Conservation (phyloP, 2,113 vertebrate species). For the Eupsittula cactorum region DNA sequence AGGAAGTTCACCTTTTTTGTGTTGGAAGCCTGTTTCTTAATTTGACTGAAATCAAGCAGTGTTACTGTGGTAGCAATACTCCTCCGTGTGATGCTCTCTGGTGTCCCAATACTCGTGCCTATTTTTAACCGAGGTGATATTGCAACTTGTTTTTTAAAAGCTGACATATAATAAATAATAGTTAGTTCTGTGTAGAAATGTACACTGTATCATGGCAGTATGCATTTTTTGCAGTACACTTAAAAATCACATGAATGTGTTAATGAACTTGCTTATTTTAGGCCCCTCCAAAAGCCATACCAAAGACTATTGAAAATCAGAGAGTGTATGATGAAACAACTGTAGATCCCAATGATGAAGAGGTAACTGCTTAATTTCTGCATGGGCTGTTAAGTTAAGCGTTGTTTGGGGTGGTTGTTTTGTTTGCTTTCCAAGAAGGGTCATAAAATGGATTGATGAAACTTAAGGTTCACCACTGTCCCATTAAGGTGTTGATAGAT, state of each 20-base stretch:
- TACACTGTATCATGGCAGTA: accelerated
- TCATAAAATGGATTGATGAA: neutral
- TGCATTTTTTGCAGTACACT: neutral
- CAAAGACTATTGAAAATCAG: slow-evolving; percentile 98
- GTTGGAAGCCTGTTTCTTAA: neutral
- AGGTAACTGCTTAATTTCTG: slow-evolving; percentile 78
- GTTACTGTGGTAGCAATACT: neutral
- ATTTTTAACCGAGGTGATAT: neutral
- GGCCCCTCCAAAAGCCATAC: slow-evolving; percentile 94
- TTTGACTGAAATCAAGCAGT: neutral
- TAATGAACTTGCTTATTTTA: slow-evolving; percentile 51
- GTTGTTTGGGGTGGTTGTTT: neutral
- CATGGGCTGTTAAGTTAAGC: neutral
- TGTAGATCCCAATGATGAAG: slow-evolving; percentile 93
- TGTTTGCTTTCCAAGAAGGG: neutral
- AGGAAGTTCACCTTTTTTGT: neutral
- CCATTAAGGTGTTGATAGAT: neutral
- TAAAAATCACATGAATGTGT: neutral
- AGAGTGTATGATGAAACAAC: slow-evolving; percentile 92
- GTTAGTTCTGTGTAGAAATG: neutral
- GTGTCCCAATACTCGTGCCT: accelerated
- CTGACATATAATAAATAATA: neutral
- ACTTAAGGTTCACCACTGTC: neutral
- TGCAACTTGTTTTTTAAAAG: neutral
- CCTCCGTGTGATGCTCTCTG: neutral